Evolutionary conservation across 1,140 invertebrate genomes (phyloP).

Genomic region (Drosophila murphyi): DNA sequence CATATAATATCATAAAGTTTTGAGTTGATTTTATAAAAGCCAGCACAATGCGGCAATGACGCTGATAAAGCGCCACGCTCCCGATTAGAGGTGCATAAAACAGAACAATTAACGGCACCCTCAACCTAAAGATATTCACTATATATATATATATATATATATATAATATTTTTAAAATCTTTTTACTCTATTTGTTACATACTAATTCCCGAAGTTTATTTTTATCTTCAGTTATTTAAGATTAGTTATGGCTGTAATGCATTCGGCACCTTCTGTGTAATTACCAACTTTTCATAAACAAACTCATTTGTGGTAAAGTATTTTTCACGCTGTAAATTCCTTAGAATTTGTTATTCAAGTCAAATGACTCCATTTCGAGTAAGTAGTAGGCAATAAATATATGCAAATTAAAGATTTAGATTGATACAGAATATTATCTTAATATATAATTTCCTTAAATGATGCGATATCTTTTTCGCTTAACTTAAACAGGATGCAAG

Average conservation of each 20-base stretch:
- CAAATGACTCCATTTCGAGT: too few relatives aligned
- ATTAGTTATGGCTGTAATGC: slow-evolving; percentile 11
- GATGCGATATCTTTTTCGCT: not conserved
- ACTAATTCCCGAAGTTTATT: slow-evolving; percentile 1
- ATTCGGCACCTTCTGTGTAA: not conserved
- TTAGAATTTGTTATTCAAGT: too few relatives aligned
- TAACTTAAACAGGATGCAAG: not conserved
- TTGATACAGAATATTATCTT: not conserved
- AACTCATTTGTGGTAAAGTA: not conserved
- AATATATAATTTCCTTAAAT: not conserved
- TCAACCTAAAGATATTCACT: slow-evolving; percentile 7
- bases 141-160: not conserved
- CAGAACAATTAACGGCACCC: slow-evolving; percentile 22
- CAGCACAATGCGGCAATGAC: slow-evolving; percentile 24
- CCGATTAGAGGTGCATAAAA: slow-evolving; percentile 44
- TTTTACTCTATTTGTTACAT: not conserved
- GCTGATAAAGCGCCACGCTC: slow-evolving; percentile 52
- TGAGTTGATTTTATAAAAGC: slow-evolving; percentile 66
- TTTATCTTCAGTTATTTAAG: not conserved
- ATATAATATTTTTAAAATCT: not conserved
- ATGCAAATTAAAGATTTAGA: not conserved
- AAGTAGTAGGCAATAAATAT: too few relatives aligned
- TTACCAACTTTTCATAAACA: not conserved
- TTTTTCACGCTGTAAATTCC: not conserved
- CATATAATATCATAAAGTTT: slow-evolving; percentile 60